phyloP scores from a whole-genome alignment of 2,888 invertebrate genomes.

The Autographa pulchrina region DNA sequence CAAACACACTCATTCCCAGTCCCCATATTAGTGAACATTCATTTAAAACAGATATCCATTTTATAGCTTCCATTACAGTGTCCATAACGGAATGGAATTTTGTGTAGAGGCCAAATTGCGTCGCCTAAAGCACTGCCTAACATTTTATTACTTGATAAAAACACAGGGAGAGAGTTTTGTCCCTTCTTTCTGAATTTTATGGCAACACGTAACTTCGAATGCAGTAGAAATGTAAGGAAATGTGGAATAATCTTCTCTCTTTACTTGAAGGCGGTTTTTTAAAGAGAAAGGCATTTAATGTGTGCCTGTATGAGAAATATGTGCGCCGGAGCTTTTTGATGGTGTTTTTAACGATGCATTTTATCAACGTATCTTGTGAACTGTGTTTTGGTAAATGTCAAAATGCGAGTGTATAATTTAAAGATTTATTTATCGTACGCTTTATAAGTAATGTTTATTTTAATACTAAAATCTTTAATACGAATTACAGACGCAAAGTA shows the following conservation, averaged over 20 bases:
- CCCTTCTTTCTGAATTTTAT: conserved; percentile 70
- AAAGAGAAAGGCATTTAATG: conserved; percentile 32
- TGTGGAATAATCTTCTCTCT: conserved; percentile 45
- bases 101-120: conserved; percentile 74
- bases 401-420: not conserved
- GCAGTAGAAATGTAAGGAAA: conserved; percentile 59
- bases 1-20: conserved; percentile 39
- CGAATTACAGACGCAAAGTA: not conserved
- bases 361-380: not conserved
- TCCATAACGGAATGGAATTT: conserved; percentile 67
- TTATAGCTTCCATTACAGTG: conserved; percentile 64
- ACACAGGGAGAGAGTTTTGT: conserved; percentile 68
- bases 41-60: conserved; percentile 63
- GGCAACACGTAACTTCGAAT: conserved; percentile 54
- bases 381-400: not conserved
- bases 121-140: conserved; percentile 67
- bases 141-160: conserved; percentile 81
- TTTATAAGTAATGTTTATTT: not conserved
- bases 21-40: conserved; percentile 57
- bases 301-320: conserved; percentile 32
- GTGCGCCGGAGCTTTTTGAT: conserved; percentile 10
- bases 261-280: conserved; percentile 34
- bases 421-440: not conserved
- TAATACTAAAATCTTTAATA: too few species aligned
- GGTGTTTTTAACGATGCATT: conserved; percentile 1